These are phyloP conservation scores for Strongylocentrotus purpuratus DNA, from an alignment of 35 echinoderm and acorn worm genomes.

Conservation along the genomic window DNA sequence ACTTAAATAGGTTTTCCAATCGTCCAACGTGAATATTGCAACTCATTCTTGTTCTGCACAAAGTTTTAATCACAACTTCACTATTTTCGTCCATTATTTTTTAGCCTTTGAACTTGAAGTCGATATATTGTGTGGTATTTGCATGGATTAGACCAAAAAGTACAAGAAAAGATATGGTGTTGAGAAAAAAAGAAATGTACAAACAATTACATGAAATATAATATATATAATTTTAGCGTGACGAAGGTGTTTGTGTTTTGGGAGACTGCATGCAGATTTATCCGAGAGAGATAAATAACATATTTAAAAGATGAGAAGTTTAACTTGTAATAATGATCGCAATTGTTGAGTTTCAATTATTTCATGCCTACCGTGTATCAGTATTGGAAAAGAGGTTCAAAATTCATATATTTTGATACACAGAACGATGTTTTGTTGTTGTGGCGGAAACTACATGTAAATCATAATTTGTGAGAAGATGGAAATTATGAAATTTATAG, in stretches of 20 bases:
- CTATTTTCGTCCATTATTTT: not conserved
- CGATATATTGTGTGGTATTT: not conserved
- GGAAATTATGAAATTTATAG: not conserved
- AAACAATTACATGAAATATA: not conserved
- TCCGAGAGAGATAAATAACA: not conserved
- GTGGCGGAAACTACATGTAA: not conserved
- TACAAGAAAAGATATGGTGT: not conserved
- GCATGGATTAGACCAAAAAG: conserved; percentile 1
- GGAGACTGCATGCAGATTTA: not conserved
- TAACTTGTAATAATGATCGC: too few species aligned
- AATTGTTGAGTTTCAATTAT: not conserved
- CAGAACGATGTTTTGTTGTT: not conserved
- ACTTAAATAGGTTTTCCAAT: not conserved
- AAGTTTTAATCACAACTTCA: not conserved
- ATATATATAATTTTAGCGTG: too few species aligned
- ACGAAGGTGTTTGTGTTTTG: not conserved
- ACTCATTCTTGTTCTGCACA: not conserved
- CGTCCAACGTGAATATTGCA: not conserved
- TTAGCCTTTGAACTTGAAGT: not conserved
- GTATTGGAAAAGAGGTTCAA: not conserved
- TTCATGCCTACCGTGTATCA: not conserved
- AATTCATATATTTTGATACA: not conserved
- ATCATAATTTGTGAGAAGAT: not conserved
- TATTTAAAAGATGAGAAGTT: not conserved
- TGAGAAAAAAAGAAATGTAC: not conserved